Conservation (phyloP, 1,140 invertebrate species). For the Thalassaphorura encarpata region DNA sequence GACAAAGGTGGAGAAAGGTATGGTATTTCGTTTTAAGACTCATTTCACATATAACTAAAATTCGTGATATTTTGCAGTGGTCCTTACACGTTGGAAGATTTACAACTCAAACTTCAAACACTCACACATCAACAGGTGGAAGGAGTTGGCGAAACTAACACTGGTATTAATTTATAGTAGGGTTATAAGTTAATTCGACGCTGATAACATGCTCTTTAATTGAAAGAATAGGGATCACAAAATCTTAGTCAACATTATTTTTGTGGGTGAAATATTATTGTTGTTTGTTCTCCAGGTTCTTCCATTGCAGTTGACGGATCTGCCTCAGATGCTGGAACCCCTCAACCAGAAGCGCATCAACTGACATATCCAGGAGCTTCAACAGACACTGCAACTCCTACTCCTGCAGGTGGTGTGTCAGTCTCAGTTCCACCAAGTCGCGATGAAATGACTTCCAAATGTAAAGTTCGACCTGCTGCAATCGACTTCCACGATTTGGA, state of each 20-base stretch:
- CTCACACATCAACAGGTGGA: slow-evolving; percentile 41
- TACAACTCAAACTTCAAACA: slow-evolving; percentile 46
- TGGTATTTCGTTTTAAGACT: not conserved
- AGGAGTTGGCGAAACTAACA: not conserved
- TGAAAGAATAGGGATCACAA: too few relatives aligned
- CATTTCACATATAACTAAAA: not conserved
- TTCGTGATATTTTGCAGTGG: not conserved
- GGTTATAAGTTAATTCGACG: too few relatives aligned
- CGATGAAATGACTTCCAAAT: slow-evolving; percentile 26
- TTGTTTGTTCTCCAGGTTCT: too few relatives aligned
- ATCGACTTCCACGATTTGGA: slow-evolving; percentile 40
- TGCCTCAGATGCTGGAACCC: slow-evolving; percentile 7
- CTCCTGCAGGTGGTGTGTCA: slow-evolving; percentile 22
- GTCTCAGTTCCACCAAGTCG: slow-evolving; percentile 19
- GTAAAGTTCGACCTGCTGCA: slow-evolving; percentile 33
- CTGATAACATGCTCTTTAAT: too few relatives aligned
- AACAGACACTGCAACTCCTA: slow-evolving; percentile 23
- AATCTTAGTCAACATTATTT: too few relatives aligned
- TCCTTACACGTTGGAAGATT: slow-evolving; percentile 45
- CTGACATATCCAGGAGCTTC: slow-evolving; percentile 5
- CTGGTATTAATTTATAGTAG: too few relatives aligned
- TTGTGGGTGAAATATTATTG: too few relatives aligned
- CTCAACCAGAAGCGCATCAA: slow-evolving; percentile 14
- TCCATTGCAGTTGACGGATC: not conserved
- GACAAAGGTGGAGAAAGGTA: slow-evolving; percentile 6